These are phyloP conservation scores for Pseudomyrmex flavicornis DNA, from an alignment of 1,140 invertebrate genomes.

Conservation along the genomic window DNA sequence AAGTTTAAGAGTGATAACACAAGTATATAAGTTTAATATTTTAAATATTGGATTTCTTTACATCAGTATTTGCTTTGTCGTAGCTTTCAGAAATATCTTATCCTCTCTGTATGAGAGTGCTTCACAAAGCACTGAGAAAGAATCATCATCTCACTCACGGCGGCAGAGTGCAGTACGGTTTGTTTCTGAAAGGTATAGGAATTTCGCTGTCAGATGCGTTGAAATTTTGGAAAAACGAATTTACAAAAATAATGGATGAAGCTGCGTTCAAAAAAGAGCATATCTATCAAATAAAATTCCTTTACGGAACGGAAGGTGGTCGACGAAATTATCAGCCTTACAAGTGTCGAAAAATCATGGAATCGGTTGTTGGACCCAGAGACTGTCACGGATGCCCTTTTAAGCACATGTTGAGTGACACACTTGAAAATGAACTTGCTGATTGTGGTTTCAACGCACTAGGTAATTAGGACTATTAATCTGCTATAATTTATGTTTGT, in stretches of 20 bases:
- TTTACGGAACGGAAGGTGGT: conserved; percentile 98
- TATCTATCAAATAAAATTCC: conserved; percentile 95
- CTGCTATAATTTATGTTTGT: conserved; percentile 33
- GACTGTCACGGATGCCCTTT: conserved; percentile 98
- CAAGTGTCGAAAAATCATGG: conserved; percentile 97
- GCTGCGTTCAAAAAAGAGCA: conserved; percentile 97
- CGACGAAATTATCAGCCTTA: conserved; percentile 95
- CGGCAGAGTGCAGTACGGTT: conserved; percentile 95
- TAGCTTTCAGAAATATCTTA: conserved; percentile 92
- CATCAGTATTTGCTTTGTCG: conserved; percentile 5
- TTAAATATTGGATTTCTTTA: neutral
- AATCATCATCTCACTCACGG: conserved; percentile 96
- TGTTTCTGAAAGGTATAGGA: conserved; percentile 98
- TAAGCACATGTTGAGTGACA: conserved; percentile 89
- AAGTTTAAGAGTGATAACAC: neutral
- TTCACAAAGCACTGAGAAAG: conserved; percentile 92
- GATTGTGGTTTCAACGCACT: conserved; percentile 87
- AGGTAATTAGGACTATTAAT: conserved; percentile 80
- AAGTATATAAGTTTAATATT: neutral
- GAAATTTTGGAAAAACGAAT: conserved; percentile 96
- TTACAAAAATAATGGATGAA: conserved; percentile 89
- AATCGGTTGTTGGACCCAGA: conserved; percentile 89
- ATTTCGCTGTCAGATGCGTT: conserved; percentile 93
- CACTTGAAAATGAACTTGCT: conserved; percentile 90
- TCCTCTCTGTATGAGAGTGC: conserved; percentile 96